phyloP scores from a whole-genome alignment of 2,888 invertebrate genomes.

The Hirudinaria manillensis region DNA sequence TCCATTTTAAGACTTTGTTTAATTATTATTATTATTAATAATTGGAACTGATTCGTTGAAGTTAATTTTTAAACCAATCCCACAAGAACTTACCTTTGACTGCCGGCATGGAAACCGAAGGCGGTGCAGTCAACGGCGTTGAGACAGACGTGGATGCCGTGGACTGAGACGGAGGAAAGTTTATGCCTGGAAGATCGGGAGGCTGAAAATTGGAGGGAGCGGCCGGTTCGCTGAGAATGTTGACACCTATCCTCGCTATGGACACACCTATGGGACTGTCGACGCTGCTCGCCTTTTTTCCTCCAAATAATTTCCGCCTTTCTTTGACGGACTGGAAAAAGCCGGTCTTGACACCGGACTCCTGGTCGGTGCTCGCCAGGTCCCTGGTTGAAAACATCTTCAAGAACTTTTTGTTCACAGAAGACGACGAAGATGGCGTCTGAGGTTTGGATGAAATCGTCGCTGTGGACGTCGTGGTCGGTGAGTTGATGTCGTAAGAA shows the following conservation, averaged over 20 bases:
- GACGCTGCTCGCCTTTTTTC: conserved; percentile 38
- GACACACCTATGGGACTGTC: conserved; percentile 36
- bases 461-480: neutral
- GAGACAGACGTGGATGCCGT: neutral
- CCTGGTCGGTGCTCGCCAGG: neutral
- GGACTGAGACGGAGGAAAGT: neutral
- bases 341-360: neutral
- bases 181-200: conserved; percentile 7
- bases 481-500: neutral
- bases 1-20: too few relatives aligned
- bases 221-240: conserved; percentile 32
- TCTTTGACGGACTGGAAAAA: conserved; percentile 39
- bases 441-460: conserved; percentile 19
- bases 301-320: conserved; percentile 38
- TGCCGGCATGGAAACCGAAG: neutral
- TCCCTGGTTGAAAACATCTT: conserved; percentile 6
- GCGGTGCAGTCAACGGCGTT: neutral
- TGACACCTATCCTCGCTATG: conserved; percentile 36
- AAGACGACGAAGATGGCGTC: conserved; percentile 7
- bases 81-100: neutral
- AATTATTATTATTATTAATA: neutral
- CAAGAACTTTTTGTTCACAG: conserved; percentile 23
- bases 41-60: neutral
- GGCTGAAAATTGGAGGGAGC: conserved; percentile 18
- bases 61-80: neutral